Evolutionary conservation across 2,797 vertebrate genomes (phyloP), one percentile per base, ranked within the genome.

Genomic region (Capromys pilorides): DNA sequence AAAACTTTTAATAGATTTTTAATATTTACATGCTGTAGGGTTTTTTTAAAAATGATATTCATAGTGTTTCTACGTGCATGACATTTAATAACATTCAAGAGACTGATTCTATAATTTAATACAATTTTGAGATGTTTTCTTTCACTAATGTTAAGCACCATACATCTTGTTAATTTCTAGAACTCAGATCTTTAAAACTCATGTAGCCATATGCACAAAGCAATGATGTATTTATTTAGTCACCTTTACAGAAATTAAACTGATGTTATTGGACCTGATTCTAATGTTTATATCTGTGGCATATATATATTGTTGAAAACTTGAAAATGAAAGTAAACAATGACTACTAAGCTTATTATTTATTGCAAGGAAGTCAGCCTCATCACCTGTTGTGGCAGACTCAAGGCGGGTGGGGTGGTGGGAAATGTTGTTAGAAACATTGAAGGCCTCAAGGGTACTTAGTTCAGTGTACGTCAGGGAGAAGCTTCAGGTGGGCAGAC

Each of bases 1-100:
- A 71, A 19, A 54, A 87, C 8, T 91, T 94, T 85, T 94, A 95
- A 87, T 87, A 87, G 18, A 93, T 81, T 95, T 95, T 87, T 96
- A 97, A 97, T 94, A 94, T 96, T 94, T 94, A 95, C 92, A 80
- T 26, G 22, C 2, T 45, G 69, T 22, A 77, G 59, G 21, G 7
- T 21, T 77, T 95, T 88, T 91, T 81, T 26, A 2, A 39, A 84
- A 94, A 73, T 10, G 4, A 22, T 85, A 75, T 87, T 88, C 4
- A 84, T 78, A 88, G 2, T 78, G 26, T 84, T 31, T 93, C 57
- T 73, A 86, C 57, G 9, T 78, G 4, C 6, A 45, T 77, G 41
- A 24, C 21, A 86, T 94, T 91, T 93, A 88, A 24, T 85, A 94
- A 67, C 39, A 79, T 64, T 69, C 64, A 66, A 41, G 69, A 89